Evolutionary conservation across 2,113 vertebrate species (phyloP).

Genomic region (Rhinolophus sinicus): DNA sequence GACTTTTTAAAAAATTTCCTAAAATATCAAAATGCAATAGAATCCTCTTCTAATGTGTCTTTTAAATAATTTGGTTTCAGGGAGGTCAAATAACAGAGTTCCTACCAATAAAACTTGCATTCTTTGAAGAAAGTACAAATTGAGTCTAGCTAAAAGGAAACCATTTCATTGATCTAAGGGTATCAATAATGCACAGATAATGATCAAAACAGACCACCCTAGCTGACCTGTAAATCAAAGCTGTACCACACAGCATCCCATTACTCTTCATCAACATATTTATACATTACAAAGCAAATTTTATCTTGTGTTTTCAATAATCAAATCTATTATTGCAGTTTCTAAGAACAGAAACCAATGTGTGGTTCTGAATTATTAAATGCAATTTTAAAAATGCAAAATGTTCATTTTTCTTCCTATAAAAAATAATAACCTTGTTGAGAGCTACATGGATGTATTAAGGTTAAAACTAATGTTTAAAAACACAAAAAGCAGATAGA

Average conservation of each 20-base stretch:
- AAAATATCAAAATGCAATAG: not conserved
- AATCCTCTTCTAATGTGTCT: not conserved
- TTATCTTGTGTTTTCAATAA: conserved; percentile 6
- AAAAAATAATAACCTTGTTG: not conserved
- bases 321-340: conserved; percentile 38
- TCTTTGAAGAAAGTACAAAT: conserved; percentile 26
- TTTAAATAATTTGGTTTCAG: not conserved
- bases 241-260: not conserved
- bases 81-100: not conserved
- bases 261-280: conserved; percentile 25
- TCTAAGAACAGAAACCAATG: conserved; percentile 12
- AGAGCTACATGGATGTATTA: not conserved
- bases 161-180: conserved; percentile 45
- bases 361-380: conserved; percentile 62
- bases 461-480: not conserved
- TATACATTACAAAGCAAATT: conserved; percentile 13
- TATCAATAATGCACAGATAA: conserved; percentile 67
- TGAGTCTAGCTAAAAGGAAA: conserved; percentile 48
- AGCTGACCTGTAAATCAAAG: conserved; percentile 48
- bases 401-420: not conserved
- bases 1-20: not conserved
- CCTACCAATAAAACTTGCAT: not conserved
- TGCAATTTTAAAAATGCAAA: conserved; percentile 39
- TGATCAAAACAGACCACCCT: not conserved
- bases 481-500: not conserved